Conservation (phyloP, 2,797 vertebrate genomes). For the Squalus acanthias region DNA sequence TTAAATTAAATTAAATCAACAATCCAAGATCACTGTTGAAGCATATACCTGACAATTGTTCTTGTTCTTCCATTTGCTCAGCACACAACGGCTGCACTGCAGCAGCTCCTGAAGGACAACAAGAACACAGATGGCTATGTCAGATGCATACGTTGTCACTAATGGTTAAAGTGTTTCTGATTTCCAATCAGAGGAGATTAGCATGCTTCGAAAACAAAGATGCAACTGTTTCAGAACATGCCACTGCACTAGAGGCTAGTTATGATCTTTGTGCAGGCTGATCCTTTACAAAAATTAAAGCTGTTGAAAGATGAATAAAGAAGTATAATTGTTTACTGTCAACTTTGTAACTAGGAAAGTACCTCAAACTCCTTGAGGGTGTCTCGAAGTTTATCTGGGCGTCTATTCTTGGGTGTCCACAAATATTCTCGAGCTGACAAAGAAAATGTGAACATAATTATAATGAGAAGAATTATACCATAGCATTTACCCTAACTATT, state of each 20-base stretch:
- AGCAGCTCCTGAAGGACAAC: slow-evolving; percentile 78
- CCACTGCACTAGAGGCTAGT: slow-evolving; percentile 56
- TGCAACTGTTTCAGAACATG: slow-evolving; percentile 73
- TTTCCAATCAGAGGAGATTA: slow-evolving; percentile 58
- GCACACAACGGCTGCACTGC: slow-evolving; percentile 74
- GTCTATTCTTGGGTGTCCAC: slow-evolving; percentile 80
- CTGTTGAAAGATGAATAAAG: slow-evolving; percentile 77
- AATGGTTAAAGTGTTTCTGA: slow-evolving; percentile 62
- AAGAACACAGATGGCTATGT: slow-evolving; percentile 58
- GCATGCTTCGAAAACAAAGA: slow-evolving; percentile 78
- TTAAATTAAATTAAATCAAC: slow-evolving; percentile 43
- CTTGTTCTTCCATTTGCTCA: slow-evolving; percentile 89
- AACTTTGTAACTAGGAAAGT: slow-evolving; percentile 71
- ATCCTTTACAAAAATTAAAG: slow-evolving; percentile 87
- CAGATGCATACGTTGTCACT: slow-evolving; percentile 50
- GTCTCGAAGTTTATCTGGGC: slow-evolving; percentile 82
- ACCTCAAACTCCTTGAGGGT: slow-evolving; percentile 90
- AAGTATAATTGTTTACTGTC: slow-evolving; percentile 75
- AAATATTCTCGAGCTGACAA: slow-evolving; percentile 76
- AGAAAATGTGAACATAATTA: slow-evolving; percentile 43
- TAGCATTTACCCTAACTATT: too few relatives aligned
- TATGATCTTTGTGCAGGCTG: slow-evolving; percentile 63
- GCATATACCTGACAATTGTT: slow-evolving; percentile 82
- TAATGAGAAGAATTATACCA: background rate
- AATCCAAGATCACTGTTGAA: slow-evolving; percentile 40